phyloP scores from a whole-genome alignment of 2,113 vertebrate genomes.

The Silurus asotus region DNA sequence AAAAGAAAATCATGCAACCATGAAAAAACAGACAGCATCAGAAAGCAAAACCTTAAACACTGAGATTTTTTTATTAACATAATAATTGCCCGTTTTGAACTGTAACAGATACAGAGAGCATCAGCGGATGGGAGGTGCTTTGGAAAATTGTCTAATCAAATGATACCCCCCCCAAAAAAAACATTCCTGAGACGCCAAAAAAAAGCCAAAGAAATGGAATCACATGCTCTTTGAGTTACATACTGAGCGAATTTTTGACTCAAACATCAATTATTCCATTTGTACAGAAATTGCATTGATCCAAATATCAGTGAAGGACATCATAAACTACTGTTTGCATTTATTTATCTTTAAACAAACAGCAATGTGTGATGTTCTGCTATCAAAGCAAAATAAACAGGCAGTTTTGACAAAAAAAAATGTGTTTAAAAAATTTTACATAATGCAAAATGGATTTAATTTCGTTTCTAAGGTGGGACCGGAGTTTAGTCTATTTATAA shows the following conservation, averaged over 20 bases:
- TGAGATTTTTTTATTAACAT: constrained; percentile 70
- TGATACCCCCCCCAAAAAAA: constrained; percentile 56
- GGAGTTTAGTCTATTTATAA: constrained; percentile 19
- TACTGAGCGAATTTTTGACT: constrained; percentile 30
- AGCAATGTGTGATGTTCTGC: constrained; percentile 23
- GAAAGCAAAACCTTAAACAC: constrained; percentile 65
- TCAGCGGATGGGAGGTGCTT: constrained; percentile 60
- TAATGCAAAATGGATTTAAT: not conserved
- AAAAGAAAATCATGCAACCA: not conserved
- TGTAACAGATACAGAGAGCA: constrained; percentile 68
- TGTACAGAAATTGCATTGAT: constrained; percentile 41
- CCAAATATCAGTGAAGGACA: constrained; percentile 29
- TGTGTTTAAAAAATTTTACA: not conserved
- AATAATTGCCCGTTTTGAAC: constrained; percentile 63
- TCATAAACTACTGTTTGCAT: not conserved
- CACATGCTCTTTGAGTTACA: constrained; percentile 30
- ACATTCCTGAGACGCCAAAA: constrained; percentile 74
- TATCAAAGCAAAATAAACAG: constrained; percentile 25
- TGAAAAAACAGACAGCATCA: constrained; percentile 47
- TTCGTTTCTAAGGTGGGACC: constrained; percentile 7
- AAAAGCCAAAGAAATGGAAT: not conserved
- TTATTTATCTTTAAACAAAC: constrained; percentile 16
- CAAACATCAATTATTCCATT: constrained; percentile 36
- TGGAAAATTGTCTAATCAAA: constrained; percentile 52
- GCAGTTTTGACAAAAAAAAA: not conserved